phyloP scores from a whole-genome alignment of 2,797 vertebrate species.

The Meda fulgida region DNA sequence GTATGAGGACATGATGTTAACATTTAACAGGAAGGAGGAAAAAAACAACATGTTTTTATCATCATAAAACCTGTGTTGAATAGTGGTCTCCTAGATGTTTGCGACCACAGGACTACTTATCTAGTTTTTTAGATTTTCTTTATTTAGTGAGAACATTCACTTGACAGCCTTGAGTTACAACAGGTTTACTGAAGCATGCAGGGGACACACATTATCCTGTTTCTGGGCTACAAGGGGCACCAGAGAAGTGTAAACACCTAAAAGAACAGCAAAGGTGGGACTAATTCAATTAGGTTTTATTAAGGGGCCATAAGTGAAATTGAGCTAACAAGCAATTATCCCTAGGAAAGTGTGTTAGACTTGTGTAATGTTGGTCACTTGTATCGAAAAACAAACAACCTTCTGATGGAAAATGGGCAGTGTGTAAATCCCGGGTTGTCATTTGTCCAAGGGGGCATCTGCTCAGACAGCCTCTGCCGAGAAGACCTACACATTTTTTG shows the following conservation, averaged over 20 bases:
- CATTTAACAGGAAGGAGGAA: constrained; percentile 19
- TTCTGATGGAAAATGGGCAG: constrained; percentile 53
- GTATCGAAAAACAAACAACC: constrained; percentile 47
- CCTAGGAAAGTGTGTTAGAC: constrained; percentile 67
- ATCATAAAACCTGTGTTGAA: constrained; percentile 70
- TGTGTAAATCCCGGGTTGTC: constrained; percentile 53
- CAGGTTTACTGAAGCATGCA: constrained; percentile 20
- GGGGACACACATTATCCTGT: constrained; percentile 68
- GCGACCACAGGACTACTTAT: constrained; percentile 67
- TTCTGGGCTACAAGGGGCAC: constrained; percentile 73
- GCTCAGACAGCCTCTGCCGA: constrained; percentile 19
- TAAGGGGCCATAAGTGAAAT: constrained; percentile 65
- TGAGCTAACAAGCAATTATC: constrained; percentile 68
- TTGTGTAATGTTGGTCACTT: constrained; percentile 48
- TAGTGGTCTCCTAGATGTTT: constrained; percentile 72
- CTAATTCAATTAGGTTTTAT: constrained; percentile 82
- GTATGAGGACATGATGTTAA: constrained; percentile 48
- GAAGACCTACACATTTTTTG: constrained; percentile 29
- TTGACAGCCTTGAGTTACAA: constrained; percentile 44
- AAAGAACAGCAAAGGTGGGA: constrained; percentile 48
- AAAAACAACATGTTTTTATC: constrained; percentile 53
- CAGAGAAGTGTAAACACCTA: constrained; percentile 49
- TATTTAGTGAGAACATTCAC: constrained; percentile 68
- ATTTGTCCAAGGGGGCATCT: constrained; percentile 24
- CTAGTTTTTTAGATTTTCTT: constrained; percentile 69